These are phyloP conservation scores for Actenoides hombroni DNA, from an alignment of 2,113 vertebrate genomes.

Conservation along the genomic window DNA sequence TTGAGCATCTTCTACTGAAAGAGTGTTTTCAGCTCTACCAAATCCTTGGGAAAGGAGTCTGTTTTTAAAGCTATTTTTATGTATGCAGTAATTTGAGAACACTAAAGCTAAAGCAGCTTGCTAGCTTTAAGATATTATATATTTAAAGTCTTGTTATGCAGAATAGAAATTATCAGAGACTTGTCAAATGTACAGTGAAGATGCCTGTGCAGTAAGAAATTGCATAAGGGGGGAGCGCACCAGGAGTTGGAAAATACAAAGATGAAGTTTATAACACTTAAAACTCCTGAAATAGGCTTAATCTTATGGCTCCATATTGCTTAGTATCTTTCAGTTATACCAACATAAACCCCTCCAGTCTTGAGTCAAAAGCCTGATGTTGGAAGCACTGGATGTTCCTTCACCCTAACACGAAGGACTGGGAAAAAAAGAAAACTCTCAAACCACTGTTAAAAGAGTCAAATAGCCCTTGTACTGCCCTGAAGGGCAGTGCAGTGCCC, in stretches of 20 bases:
- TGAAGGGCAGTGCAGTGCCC: neutral
- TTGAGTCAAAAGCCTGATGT: neutral
- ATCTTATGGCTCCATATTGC: neutral
- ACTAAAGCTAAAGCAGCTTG: neutral
- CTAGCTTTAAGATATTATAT: neutral
- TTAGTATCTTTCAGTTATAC: neutral
- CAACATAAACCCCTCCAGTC: neutral
- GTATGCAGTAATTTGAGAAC: neutral
- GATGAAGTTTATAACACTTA: neutral
- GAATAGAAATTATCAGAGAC: neutral
- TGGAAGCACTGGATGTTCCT: neutral
- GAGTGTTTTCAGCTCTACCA: neutral
- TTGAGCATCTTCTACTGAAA: neutral
- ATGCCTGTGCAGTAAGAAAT: neutral
- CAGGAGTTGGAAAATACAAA: neutral
- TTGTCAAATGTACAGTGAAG: neutral
- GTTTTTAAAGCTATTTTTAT: neutral
- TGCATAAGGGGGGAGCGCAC: neutral
- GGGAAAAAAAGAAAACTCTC: neutral
- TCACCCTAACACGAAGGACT: neutral
- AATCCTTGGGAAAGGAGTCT: neutral
- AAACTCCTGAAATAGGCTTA: neutral
- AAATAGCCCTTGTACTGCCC: neutral
- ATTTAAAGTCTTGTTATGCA: neutral
- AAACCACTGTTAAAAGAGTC: neutral